Base-by-base conservation (phyloP, 1,140 invertebrate genomes). In the Caenorhabditis tropicalis region DNA sequence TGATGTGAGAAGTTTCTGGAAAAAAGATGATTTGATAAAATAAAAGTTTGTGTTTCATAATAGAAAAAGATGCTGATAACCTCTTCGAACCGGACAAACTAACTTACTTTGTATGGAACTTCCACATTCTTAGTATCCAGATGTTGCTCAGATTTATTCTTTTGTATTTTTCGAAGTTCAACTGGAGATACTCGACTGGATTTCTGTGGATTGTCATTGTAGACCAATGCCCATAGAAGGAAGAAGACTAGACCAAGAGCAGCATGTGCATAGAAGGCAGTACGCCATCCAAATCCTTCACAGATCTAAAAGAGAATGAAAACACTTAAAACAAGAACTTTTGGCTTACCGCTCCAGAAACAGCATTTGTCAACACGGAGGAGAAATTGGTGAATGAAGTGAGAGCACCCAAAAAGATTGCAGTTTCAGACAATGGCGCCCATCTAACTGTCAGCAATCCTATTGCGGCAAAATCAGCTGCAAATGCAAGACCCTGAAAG, bases 391-490 rank as follows among this genome's bases (percentile, higher is more conserved):
- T 74, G 33, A 84, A 84, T 12, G 82, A 84, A 39, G 82, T 79
- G 2, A 84, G 70, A 2, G 60, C 36, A 19, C 82, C 46, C 3
- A 82, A 29, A 29, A 82, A 82, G 7, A 82, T 82, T 9, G 82
- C 82, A 1, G 82, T 84, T 46, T 84, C 65, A 36, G 46, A 53
- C 2, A 84, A 51, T 16, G 82, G 82, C 16, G 82, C 65, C 82
- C 82, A 84, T 43, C 82, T 39, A 15, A 84, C 65, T 56, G 58
- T 74, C 19, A 84, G 16, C 12, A 84, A 21, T n/a, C 82, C 82
- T 15, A 84, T 84, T 19, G 82, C 82, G 19, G 82, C 65, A 27
- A 84, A 84, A 31, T 84, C 82, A 12, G 82, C 82, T 0, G 58
- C 46, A 65, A 74, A 84, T 0, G 82, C 82, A 0, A 84, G 36